Conservation (phyloP, 2,797 vertebrate species). For the Furcifer pardalis region DNA sequence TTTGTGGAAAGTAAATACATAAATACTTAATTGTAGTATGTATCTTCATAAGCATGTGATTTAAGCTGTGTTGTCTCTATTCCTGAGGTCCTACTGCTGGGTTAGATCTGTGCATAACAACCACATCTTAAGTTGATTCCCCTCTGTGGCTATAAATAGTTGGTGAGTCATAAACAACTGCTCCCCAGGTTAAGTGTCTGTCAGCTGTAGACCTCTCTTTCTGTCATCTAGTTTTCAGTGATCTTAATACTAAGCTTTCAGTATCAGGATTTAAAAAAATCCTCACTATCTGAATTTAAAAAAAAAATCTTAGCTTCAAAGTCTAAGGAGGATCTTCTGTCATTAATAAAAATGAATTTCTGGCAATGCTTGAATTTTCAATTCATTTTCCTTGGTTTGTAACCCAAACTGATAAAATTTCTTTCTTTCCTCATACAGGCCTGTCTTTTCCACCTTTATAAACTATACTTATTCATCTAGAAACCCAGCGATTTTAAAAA, state of each 20-base stretch:
- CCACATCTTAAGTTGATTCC: conserved; percentile 37
- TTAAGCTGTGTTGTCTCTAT: background rate
- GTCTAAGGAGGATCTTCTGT: background rate
- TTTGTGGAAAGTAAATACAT: background rate
- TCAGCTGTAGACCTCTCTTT: conserved; percentile 39
- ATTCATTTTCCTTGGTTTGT: background rate
- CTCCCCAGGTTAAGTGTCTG: conserved; percentile 36
- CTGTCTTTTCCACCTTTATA: background rate
- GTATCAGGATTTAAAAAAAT: conserved; percentile 13
- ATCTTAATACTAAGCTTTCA: conserved; percentile 29
- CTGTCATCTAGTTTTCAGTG: conserved; percentile 23
- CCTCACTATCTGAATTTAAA: background rate
- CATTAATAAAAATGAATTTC: background rate
- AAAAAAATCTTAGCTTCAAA: background rate
- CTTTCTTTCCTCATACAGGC: background rate
- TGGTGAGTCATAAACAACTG: conserved; percentile 35
- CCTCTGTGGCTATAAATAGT: conserved; percentile 31
- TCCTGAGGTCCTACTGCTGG: background rate
- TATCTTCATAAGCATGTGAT: background rate
- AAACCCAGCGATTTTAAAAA: background rate
- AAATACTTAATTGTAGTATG: background rate
- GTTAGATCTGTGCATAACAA: conserved; percentile 18
- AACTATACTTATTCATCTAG: background rate
- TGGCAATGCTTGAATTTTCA: background rate
- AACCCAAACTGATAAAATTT: background rate